These are phyloP conservation scores for Hetaerina titia DNA, from an alignment of 2,888 invertebrate genomes.

Conservation along the genomic window DNA sequence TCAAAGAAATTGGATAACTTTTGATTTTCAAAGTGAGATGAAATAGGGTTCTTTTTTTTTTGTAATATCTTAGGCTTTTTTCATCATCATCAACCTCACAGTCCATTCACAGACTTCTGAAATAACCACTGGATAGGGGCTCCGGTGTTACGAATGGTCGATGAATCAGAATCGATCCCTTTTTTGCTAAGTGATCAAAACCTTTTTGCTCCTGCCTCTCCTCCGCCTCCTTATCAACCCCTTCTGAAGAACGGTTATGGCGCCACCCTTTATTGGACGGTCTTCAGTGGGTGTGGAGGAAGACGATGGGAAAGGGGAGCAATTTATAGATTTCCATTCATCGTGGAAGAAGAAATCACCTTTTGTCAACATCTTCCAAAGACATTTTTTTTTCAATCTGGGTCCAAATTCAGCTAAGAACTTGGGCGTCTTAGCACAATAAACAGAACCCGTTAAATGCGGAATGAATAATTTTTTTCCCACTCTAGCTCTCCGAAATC, in stretches of 20 bases:
- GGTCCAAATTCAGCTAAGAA: not conserved
- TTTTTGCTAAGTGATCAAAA: conserved; percentile 1
- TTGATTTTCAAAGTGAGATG: not conserved
- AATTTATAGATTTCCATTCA: conserved; percentile 26
- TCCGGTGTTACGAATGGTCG: not conserved
- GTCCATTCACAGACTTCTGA: not conserved
- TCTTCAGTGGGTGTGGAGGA: not conserved
- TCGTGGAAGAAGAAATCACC: not conserved
- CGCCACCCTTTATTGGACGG: not conserved
- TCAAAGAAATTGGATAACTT: conserved; percentile 13
- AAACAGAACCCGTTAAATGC: not conserved
- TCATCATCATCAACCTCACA: conserved; percentile 11
- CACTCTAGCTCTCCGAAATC: not conserved
- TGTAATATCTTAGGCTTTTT: not conserved
- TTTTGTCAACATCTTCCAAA: not conserved
- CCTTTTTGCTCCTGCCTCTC: not conserved
- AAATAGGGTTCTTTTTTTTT: not conserved
- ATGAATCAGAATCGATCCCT: conserved; percentile 5
- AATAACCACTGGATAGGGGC: not conserved
- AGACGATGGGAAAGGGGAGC: conserved; percentile 1
- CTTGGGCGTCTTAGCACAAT: not conserved
- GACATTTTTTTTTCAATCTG: not conserved
- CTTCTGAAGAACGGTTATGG: not conserved
- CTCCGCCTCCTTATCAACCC: not conserved
- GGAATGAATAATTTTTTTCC: not conserved